A percentile compares a stretch with the other conserved stretches of the same genome.
Conservation (phyloP, 1,140 invertebrate species). For the Drosophila hydei region DNA sequence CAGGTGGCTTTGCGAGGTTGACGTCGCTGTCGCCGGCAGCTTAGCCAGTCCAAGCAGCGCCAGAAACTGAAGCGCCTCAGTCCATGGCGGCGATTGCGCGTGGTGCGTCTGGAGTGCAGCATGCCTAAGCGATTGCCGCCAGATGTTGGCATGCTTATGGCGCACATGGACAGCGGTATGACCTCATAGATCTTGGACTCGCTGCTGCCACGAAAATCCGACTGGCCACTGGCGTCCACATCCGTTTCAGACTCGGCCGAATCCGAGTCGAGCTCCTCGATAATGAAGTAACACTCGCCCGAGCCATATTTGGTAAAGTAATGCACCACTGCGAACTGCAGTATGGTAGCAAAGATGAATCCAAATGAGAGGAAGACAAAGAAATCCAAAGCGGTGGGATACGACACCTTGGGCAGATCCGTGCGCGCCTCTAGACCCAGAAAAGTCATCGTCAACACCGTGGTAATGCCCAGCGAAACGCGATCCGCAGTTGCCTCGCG, state of each 20-base stretch:
- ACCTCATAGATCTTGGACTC: slow-evolving; percentile 80
- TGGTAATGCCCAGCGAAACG: slow-evolving; percentile 93
- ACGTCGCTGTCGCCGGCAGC: slow-evolving; percentile 33
- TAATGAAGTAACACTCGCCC: slow-evolving; percentile 92
- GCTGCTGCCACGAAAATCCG: slow-evolving; percentile 69
- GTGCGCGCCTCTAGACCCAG: slow-evolving; percentile 93
- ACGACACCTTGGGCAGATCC: slow-evolving; percentile 94
- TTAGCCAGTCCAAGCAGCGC: slow-evolving; percentile 61
- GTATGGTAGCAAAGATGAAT: slow-evolving; percentile 94
- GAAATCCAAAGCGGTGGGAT: slow-evolving; percentile 94
- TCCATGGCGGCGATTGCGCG: slow-evolving; percentile 61
- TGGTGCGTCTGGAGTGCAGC: slow-evolving; percentile 40
- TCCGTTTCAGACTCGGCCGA: slow-evolving; percentile 86
- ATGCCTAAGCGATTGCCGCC: slow-evolving; percentile 60
- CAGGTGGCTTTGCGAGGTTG: slow-evolving; percentile 38
- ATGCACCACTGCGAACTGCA: slow-evolving; percentile 94
- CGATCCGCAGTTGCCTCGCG: slow-evolving; percentile 94
- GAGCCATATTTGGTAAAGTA: slow-evolving; percentile 96
- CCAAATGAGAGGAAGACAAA: slow-evolving; percentile 94
- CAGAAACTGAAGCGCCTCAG: slow-evolving; percentile 41
- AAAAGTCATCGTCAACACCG: slow-evolving; percentile 95
- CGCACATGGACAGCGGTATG: slow-evolving; percentile 77
- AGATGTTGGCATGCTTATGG: slow-evolving; percentile 65
- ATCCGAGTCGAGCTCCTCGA: slow-evolving; percentile 86
- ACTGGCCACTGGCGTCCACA: slow-evolving; percentile 42